Evolutionary conservation across 64 coral and sea anemone genomes (phyloP).

Genomic region (Catalaphyllia jardinei): DNA sequence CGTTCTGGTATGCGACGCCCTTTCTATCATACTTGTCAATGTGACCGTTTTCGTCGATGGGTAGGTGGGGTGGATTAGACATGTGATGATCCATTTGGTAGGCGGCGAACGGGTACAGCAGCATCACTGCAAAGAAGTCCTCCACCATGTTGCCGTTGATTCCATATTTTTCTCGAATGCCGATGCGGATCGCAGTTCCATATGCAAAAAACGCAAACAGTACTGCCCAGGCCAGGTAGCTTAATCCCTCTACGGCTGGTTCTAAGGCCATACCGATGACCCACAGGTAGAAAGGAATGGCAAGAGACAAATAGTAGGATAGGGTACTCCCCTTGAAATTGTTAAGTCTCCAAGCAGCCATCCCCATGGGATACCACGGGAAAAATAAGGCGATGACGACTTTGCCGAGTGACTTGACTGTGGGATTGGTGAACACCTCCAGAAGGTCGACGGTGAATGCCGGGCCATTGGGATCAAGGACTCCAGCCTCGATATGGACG

Average conservation of each 20-base stretch:
- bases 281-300: constrained; percentile 32
- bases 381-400: background rate
- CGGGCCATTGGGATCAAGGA: constrained; percentile 33
- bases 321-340: background rate
- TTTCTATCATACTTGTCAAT: background rate
- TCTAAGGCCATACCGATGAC: constrained; percentile 8
- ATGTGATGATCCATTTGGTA: constrained; percentile 38
- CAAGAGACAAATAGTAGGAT: background rate
- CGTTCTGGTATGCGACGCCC: constrained; percentile 1
- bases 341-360: constrained; percentile 7
- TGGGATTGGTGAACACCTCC: constrained; percentile 16
- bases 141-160: constrained; percentile 52
- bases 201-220: constrained; percentile 36
- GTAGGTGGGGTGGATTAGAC: background rate
- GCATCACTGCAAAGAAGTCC: constrained; percentile 39
- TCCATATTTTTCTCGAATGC: constrained; percentile 24
- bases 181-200: constrained; percentile 1
- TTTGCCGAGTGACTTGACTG: background rate
- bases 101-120: constrained; percentile 19
- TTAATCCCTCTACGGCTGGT: constrained; percentile 1
- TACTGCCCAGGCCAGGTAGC: constrained; percentile 27
- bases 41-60: background rate
- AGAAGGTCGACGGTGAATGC: constrained; percentile 21
- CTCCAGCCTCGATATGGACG: constrained; percentile 26
- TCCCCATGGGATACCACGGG: constrained; percentile 40